Percentiles rank a stretch among this genome's conserved stretches.
phyloP scores from a whole-genome alignment of 1,140 invertebrate species.

The Pseudobourletiella spinata region DNA sequence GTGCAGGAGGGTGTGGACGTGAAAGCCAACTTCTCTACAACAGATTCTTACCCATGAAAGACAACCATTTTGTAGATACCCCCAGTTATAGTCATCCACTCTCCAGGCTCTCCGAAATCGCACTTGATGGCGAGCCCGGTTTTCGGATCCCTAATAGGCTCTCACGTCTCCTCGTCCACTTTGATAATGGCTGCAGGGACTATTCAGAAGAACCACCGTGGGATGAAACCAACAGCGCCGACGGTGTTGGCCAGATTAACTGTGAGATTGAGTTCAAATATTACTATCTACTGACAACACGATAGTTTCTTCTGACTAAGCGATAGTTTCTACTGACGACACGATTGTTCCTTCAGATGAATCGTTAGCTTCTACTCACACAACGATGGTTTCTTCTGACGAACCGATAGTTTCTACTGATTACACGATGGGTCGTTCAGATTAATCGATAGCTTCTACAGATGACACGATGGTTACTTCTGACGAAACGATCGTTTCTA shows the following conservation, averaged over 20 bases:
- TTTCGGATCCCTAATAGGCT: constrained; percentile 60
- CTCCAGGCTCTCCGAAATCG: constrained; percentile 60
- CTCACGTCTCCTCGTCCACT: constrained; percentile 71
- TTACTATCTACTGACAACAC: constrained; percentile 56
- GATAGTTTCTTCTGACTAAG: no score
- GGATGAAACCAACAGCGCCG: constrained; percentile 92
- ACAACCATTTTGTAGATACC: constrained; percentile 66
- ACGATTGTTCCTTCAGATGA: no score
- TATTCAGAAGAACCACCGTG: constrained; percentile 64
- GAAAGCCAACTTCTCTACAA: no score
- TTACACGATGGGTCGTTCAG: no score
- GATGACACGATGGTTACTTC: no score
- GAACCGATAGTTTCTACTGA: no score
- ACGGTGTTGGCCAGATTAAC: constrained; percentile 84
- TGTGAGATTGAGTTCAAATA: no score
- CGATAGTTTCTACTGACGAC: no score
- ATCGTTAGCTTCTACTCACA: no score
- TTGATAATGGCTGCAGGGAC: constrained; percentile 84
- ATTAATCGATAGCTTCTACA: no score
- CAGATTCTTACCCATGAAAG: constrained; percentile 74
- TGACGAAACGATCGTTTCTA: no score
- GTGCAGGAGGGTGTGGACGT: background rate
- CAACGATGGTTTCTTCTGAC: no score
- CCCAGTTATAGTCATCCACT: constrained; percentile 92
- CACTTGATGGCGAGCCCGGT: constrained; percentile 71